These are phyloP conservation scores for Noctilio leporinus DNA, from an alignment of 2,113 vertebrate species.

Conservation along the genomic window DNA sequence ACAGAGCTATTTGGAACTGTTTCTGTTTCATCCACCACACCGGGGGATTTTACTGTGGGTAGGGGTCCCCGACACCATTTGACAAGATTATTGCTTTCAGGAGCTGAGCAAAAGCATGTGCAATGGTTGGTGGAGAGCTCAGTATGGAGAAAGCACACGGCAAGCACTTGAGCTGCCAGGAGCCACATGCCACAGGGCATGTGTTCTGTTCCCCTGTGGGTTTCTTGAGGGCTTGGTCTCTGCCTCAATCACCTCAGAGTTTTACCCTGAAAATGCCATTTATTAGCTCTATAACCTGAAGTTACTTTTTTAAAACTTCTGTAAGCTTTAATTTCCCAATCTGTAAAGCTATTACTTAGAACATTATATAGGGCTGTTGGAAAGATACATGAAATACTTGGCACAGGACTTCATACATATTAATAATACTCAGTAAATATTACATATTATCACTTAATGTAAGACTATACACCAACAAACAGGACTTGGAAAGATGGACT, in stretches of 20 bases:
- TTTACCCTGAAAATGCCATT: neutral
- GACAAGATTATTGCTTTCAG: neutral
- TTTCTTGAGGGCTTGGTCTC: neutral
- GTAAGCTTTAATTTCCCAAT: neutral
- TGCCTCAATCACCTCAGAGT: neutral
- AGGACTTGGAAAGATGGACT: neutral
- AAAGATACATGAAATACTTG: neutral
- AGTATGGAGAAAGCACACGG: fast-evolving
- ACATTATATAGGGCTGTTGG: neutral
- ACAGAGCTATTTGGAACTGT: no score
- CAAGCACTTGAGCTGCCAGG: fast-evolving
- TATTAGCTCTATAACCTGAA: neutral
- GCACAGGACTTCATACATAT: neutral
- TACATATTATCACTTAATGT: neutral
- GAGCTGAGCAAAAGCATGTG: neutral
- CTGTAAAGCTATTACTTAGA: constrained; percentile 9
- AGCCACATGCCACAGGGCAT: fast-evolving
- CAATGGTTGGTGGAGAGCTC: fast-evolving
- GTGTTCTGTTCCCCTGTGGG: neutral
- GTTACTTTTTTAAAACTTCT: neutral
- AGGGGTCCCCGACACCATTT: no score
- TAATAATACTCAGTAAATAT: neutral
- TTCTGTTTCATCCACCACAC: no score
- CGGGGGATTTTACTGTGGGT: no score
- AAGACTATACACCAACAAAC: neutral